These are phyloP conservation scores for Hipposideros armiger DNA, from an alignment of 2,113 vertebrate species.

Conservation along the genomic window DNA sequence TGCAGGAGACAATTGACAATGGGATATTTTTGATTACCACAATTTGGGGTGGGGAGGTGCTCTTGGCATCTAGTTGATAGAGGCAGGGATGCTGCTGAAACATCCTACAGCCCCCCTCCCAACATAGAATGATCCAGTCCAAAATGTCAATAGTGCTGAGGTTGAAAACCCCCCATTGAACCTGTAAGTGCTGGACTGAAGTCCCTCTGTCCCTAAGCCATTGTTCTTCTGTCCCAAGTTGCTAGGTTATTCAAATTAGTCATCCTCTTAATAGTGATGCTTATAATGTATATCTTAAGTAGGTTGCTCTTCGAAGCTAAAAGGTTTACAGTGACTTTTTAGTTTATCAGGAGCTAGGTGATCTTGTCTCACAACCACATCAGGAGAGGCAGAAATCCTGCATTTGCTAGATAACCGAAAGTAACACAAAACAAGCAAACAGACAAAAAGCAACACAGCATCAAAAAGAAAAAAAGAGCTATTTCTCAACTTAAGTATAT, in stretches of 20 bases:
- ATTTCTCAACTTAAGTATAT: neutral
- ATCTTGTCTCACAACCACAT: neutral
- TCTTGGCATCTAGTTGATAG: neutral
- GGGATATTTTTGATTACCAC: neutral
- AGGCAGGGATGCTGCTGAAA: neutral
- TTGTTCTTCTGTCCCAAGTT: neutral
- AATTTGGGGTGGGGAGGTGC: neutral
- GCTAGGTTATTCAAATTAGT: slow-evolving; percentile 44
- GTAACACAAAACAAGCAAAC: neutral
- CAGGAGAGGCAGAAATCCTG: neutral
- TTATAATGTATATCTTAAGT: slow-evolving; percentile 9
- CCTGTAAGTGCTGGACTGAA: neutral
- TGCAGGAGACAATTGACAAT: neutral
- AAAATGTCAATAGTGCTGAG: neutral
- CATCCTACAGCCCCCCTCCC: neutral
- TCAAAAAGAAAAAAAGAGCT: neutral
- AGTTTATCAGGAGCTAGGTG: neutral
- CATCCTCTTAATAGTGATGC: neutral
- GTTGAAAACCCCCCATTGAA: neutral
- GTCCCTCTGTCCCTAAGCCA: neutral
- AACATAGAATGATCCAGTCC: neutral
- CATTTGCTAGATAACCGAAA: slow-evolving; percentile 8
- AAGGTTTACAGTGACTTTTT: slow-evolving; percentile 27
- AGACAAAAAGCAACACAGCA: neutral
- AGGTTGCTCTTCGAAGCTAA: neutral